Conservation (phyloP, 2,113 vertebrate genomes). For the Grantiella picta region DNA sequence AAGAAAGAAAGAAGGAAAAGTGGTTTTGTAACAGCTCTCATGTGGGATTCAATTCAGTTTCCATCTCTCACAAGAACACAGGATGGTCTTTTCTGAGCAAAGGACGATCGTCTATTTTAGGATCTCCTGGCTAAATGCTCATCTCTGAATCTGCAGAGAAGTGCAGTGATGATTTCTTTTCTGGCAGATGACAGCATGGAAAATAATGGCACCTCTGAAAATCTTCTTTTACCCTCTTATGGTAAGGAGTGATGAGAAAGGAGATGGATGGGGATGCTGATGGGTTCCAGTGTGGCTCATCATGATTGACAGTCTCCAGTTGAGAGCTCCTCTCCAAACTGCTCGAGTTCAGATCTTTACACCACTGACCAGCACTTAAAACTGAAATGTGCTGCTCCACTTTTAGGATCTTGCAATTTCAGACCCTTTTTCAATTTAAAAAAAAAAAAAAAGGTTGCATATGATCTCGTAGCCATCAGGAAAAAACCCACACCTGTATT, state of each 20-base stretch:
- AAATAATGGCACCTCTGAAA: neutral
- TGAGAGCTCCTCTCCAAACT: neutral
- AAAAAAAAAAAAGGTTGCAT: neutral
- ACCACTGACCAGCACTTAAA: neutral
- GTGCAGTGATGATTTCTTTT: neutral
- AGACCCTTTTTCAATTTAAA: fast-evolving
- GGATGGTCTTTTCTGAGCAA: neutral
- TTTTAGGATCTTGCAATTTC: neutral
- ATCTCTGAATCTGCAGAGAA: neutral
- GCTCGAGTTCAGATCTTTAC: neutral
- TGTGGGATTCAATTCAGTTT: neutral
- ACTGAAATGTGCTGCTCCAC: neutral
- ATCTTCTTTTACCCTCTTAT: neutral
- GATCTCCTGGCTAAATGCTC: neutral
- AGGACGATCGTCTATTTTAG: neutral
- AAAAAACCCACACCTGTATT: neutral
- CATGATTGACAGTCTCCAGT: fast-evolving
- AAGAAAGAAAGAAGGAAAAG: neutral
- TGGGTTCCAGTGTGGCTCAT: neutral
- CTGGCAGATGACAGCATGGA: neutral
- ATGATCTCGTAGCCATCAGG: neutral
- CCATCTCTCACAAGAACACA: neutral
- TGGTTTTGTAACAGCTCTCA: neutral
- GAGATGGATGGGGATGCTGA: neutral
- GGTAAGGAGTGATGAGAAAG: neutral